phyloP scores from a whole-genome alignment of 37 sponge, comb jelly and placozoan genomes.

The Ianthella basta region DNA sequence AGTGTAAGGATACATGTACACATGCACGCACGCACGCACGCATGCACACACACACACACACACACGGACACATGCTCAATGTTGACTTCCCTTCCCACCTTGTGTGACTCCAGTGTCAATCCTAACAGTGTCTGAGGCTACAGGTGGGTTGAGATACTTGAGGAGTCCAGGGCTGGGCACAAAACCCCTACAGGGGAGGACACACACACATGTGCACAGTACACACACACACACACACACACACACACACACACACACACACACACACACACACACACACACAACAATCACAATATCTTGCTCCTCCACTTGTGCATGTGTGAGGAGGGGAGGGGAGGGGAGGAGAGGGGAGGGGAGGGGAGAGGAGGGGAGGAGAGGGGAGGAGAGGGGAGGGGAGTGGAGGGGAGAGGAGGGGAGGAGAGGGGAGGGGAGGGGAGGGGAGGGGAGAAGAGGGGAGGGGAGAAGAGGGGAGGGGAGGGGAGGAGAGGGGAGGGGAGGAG shows the following conservation, averaged over 20 bases:
- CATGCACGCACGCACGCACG: no score
- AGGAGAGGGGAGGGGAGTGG: neutral
- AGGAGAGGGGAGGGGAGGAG: no score
- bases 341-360: conserved; percentile 2
- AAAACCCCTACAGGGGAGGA: conserved; percentile 47
- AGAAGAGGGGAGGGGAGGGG: no score
- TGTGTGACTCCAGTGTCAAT: conserved; percentile 97
- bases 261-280: conserved; percentile 9
- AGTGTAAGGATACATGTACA: no score
- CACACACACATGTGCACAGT: neutral
- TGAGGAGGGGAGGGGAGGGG: neutral
- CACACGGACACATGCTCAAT: no score
- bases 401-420: neutral
- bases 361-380: conserved; percentile 1
- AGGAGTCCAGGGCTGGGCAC: conserved; percentile 90
- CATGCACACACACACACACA: no score
- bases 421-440: neutral
- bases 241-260: conserved; percentile 12
- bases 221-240: neutral
- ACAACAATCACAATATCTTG: neutral
- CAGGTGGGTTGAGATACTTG: conserved; percentile 72
- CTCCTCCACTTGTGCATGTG: no score
- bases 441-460: no score
- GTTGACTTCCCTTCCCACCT: no score
- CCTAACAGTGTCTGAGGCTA: conserved; percentile 69